Base-by-base conservation (phyloP, 2,797 vertebrate species). In the Eleutherodactylus coqui region DNA sequence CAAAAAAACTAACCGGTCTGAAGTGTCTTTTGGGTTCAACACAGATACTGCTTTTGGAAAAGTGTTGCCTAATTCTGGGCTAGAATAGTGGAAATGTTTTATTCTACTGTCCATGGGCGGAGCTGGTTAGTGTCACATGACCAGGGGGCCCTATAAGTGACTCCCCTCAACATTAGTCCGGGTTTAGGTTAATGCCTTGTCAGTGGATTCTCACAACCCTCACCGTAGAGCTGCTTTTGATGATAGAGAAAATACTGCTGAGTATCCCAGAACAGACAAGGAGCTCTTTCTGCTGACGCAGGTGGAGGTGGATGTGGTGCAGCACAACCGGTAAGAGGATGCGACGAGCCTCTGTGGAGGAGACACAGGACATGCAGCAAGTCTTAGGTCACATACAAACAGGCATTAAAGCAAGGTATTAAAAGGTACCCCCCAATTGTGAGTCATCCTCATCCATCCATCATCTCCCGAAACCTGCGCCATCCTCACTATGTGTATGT, bases 201-300 rank as follows among this genome's bases (percentile, higher is more conserved):
- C 7, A 8, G 29, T 34, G 62, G 72, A 10, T 53, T 19, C 41
- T 47, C 34, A 36, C 24, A 10, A 0, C 47, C 51, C 77, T 93
- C 95, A 99, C 98, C 97, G 99, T 92, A 77, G 97, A 97, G 92
- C 97, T 98, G 70, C 96, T 96, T 92, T 99, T 99, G 91, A 99
- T 96, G 88, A 99, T 99, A 88, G 97, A 98, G 91, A 99, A 99
- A 91, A 99, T 99, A 92, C 97, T 99, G 93, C 96, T 93, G 32
- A 99, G 96, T 88, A 99, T 99, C 85, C 98, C 98, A 85, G 98
- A 99, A 89, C 98, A 99, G 92, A 99, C 98, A 10, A 99, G 96
- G 80, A 99, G 95, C 94, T 99, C 98, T 91, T 98, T 99, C 95
- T 99, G 98, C 94, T 99, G 97, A 86, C 98, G 96, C 67, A 99